phyloP scores from a whole-genome alignment of 2,797 vertebrate genomes.

The Lerista edwardsae region DNA sequence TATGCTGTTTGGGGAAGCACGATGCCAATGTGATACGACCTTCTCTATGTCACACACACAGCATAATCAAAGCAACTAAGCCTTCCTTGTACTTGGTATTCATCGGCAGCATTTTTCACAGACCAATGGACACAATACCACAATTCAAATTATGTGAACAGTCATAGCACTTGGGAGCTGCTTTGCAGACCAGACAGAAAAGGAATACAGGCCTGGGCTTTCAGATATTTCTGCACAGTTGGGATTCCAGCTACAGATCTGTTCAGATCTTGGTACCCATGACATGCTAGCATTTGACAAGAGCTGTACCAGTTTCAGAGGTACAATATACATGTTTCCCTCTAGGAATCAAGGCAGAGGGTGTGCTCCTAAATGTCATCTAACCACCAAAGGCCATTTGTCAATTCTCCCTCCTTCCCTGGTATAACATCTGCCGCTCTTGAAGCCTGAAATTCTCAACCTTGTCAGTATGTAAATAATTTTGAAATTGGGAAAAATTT shows the following conservation, averaged over 20 bases:
- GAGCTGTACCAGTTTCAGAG: neutral
- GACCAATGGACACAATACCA: neutral
- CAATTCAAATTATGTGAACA: neutral
- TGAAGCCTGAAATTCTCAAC: neutral
- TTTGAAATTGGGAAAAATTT: neutral
- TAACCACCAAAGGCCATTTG: neutral
- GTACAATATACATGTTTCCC: neutral
- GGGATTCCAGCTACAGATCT: neutral
- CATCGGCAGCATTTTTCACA: slow-evolving; percentile 16
- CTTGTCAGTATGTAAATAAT: neutral
- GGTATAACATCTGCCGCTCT: neutral
- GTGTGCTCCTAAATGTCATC: neutral
- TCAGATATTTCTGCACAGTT: neutral
- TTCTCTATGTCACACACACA: neutral
- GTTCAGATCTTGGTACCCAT: neutral
- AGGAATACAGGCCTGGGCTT: neutral
- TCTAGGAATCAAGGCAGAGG: neutral
- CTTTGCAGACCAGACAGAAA: neutral
- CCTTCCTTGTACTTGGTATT: slow-evolving; percentile 5
- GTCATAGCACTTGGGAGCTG: neutral
- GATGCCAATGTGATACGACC: neutral
- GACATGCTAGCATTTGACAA: neutral
- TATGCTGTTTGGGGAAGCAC: slow-evolving; percentile 10
- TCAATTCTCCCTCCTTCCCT: neutral
- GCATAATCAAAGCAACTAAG: slow-evolving; percentile 1